Evolutionary conservation across 2,113 vertebrate genomes (phyloP).

Genomic region (Antechinus flavipes): DNA sequence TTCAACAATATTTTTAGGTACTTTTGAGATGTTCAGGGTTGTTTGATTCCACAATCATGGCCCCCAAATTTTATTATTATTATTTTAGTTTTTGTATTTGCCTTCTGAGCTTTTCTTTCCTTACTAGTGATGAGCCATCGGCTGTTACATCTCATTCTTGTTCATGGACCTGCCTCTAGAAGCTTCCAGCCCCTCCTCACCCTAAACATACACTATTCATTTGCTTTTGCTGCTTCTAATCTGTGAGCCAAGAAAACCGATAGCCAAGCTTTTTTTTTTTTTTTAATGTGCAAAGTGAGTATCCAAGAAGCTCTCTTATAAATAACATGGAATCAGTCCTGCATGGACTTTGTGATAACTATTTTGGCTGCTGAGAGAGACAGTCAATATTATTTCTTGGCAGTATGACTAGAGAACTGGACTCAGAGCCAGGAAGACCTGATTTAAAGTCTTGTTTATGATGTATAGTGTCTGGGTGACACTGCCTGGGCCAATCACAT

Average conservation of each 20-base stretch:
- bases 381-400: neutral
- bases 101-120: conserved; percentile 3
- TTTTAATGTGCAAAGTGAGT: neutral
- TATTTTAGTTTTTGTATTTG: conserved; percentile 21
- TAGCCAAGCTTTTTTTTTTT: neutral
- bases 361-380: neutral
- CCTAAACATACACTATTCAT: neutral
- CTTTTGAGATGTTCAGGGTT: neutral
- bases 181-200: neutral
- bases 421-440: neutral
- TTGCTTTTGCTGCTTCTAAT: neutral
- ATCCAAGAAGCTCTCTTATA: neutral
- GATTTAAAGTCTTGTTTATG: neutral
- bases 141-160: neutral
- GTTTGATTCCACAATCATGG: neutral
- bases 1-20: conserved; percentile 9
- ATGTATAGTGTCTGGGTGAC: neutral
- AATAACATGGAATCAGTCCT: neutral
- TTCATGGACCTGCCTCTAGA: neutral
- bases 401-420: neutral
- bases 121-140: neutral
- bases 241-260: conserved; percentile 15
- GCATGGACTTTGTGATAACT: neutral
- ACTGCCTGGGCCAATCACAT: neutral
- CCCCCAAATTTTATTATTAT: neutral